phyloP scores from a whole-genome alignment of 1,140 invertebrate species.

The Neodiprion lecontei region DNA sequence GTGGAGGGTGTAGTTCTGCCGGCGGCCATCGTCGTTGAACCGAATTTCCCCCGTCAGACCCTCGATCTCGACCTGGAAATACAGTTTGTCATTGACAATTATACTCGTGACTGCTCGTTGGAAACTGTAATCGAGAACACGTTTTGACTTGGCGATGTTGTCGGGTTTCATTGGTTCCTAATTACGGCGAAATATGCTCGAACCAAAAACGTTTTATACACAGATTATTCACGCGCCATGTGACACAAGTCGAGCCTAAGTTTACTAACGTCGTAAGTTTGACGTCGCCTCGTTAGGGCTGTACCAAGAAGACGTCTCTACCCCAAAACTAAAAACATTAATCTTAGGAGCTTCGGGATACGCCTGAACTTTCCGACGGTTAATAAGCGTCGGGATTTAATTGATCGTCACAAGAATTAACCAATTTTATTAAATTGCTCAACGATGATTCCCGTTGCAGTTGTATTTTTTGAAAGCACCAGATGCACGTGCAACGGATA shows the following conservation, averaged over 20 bases:
- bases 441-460: too few species aligned
- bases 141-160: constrained; percentile 18
- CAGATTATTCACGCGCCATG: not conserved
- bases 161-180: constrained; percentile 3
- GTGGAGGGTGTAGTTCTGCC: constrained; percentile 90
- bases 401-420: too few species aligned
- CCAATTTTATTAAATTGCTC: too few species aligned
- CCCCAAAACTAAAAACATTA: not conserved
- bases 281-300: not conserved
- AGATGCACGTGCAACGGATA: too few species aligned
- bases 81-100: constrained; percentile 29
- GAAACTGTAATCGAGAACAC: not conserved
- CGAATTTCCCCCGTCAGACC: constrained; percentile 90
- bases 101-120: not conserved
- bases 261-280: not conserved
- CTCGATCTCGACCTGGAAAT: constrained; percentile 84
- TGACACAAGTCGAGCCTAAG: not conserved
- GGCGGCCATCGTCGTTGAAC: constrained; percentile 85
- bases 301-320: not conserved
- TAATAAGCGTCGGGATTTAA: not conserved
- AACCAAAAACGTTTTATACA: too few species aligned
- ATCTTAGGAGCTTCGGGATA: not conserved
- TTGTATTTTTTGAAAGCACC: too few species aligned
- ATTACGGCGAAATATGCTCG: not conserved
- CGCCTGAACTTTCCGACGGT: not conserved